phyloP scores from a whole-genome alignment of 2,888 invertebrate genomes.

The Drosophila monieri region DNA sequence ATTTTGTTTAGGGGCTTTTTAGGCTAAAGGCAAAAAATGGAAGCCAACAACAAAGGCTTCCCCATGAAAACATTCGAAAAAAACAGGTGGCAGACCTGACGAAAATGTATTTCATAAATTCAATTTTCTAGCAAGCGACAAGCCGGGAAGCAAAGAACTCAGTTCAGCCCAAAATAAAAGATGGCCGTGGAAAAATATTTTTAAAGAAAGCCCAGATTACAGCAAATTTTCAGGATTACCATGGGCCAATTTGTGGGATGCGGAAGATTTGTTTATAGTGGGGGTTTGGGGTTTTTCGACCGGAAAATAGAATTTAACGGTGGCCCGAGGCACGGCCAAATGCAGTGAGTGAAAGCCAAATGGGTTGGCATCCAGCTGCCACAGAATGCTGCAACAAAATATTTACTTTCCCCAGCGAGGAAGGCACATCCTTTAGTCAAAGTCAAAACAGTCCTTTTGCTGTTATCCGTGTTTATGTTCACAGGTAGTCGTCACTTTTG shows the following conservation, averaged over 20 bases:
- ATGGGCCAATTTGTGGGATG: constrained; percentile 2
- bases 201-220: constrained; percentile 8
- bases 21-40: constrained; percentile 36
- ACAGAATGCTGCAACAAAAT: constrained; percentile 17
- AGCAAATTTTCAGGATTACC: constrained; percentile 1
- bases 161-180: constrained; percentile 5
- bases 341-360: constrained; percentile 13
- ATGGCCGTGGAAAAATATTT: constrained; percentile 10
- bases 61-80: neutral
- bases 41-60: constrained; percentile 40
- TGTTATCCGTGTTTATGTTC: constrained; percentile 32
- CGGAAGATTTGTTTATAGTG: neutral
- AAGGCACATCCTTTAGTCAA: constrained; percentile 24
- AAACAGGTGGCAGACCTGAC: constrained; percentile 8
- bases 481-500: constrained; percentile 5
- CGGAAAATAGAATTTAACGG: constrained; percentile 5
- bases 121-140: constrained; percentile 35
- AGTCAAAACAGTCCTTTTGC: neutral
- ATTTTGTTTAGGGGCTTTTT: constrained; percentile 65
- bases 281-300: neutral
- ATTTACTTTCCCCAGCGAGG: constrained; percentile 23
- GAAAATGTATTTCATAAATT: constrained; percentile 41
- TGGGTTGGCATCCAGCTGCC: constrained; percentile 19
- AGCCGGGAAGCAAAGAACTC: constrained; percentile 24
- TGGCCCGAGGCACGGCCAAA: constrained; percentile 2